Evolutionary conservation across 2,797 vertebrate species (phyloP).

Genomic region (Propithecus deckenii): DNA sequence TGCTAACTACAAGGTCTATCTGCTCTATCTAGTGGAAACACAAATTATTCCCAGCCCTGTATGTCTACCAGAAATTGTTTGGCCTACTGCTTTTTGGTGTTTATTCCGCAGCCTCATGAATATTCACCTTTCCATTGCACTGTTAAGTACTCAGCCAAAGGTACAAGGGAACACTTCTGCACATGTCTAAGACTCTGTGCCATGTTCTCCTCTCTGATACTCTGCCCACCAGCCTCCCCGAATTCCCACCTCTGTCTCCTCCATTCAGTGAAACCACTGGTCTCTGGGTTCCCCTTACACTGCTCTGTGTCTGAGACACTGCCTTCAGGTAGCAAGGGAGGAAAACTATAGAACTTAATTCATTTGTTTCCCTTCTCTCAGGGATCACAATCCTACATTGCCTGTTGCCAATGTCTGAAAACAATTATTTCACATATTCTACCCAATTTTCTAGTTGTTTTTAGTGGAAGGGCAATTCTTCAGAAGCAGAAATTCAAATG

Average conservation of each 20-base stretch:
- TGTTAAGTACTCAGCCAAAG: not conserved
- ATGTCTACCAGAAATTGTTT: not conserved
- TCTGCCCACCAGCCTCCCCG: not conserved
- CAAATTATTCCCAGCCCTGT: not conserved
- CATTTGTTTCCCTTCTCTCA: not conserved
- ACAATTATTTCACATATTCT: not conserved
- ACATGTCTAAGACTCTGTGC: not conserved
- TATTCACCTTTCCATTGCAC: not conserved
- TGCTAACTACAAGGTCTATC: not conserved
- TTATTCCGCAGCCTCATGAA: not conserved
- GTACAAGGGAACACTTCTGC: not conserved
- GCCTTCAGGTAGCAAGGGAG: not conserved
- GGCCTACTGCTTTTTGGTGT: not conserved
- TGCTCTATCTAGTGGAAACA: not conserved
- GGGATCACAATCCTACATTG: not conserved
- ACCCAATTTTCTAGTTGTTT: not conserved
- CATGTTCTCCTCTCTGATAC: not conserved
- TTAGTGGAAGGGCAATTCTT: not conserved
- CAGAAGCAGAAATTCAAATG: constrained; percentile 25
- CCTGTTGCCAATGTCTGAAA: not conserved
- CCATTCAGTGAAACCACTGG: not conserved
- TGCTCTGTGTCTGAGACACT: not conserved
- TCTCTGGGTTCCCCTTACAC: too few relatives aligned
- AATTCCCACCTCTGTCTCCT: not conserved
- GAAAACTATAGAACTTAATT: not conserved